Evolutionary conservation across 2,888 invertebrate genomes (phyloP), one percentile per base, ranked within the genome.

Genomic region (Boloria selene): DNA sequence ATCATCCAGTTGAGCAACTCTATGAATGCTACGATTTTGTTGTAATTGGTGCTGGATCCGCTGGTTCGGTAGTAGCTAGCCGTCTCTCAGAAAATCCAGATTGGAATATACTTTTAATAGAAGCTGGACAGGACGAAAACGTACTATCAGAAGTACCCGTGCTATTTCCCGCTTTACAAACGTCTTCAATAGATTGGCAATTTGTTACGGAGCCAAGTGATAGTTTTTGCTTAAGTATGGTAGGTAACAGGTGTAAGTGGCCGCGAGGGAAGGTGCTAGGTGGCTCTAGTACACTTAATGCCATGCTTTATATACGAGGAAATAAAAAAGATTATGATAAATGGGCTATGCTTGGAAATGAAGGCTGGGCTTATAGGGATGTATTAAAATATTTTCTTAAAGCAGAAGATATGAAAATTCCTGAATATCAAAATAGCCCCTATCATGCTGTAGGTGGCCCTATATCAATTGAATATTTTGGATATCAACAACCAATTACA

Each of bases 291-390:
- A 95, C 96, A 0, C 86, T 98, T 3, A 98, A 98, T 81, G 98
- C 97, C 17, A 98, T 98, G 98, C 91, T 97, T 67, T 98, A 98
- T 77, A 92, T 97, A 0, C 91, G 98, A 62, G 98, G 98, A 0
- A 97, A 98, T 79, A 94, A 93, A 60, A 93, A 88, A 3, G 98
- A 98, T 80, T 98, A 97, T 81, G 97, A 98, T 77, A 88, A 93
- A n/a, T 98, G 98, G 98, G 95, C 94, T 18, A 82, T 80, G 13
- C 80, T 95, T 78, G 98, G 98, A 0, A 92, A 95, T 75, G 80
- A 86, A 0, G 97, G 96, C 0, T 98, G 98, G 98, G 93, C 95
- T 44, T 97, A 95, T 79, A 89, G 94, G 0, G 94, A 94, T 60
- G 92, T 97, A 0, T 83, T 97, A 45, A 94, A 94, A 13, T 97